phyloP scores from a whole-genome alignment of 2,797 vertebrate genomes.

The Galaxias olidus region DNA sequence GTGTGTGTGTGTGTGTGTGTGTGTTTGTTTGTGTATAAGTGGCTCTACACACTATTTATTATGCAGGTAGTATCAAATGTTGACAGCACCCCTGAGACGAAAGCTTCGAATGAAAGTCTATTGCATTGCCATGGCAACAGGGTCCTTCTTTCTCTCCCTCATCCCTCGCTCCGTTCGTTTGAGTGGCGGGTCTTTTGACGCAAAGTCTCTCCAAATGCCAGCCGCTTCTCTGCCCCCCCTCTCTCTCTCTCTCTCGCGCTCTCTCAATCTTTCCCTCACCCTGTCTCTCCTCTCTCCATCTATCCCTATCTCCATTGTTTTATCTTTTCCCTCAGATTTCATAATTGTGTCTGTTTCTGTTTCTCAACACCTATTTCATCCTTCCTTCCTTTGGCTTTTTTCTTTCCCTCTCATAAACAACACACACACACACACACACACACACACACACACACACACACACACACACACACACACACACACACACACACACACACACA shows the following conservation, averaged over 20 bases:
- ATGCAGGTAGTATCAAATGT: slow-evolving; percentile 46
- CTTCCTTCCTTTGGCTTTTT: too few species aligned
- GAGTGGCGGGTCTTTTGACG: slow-evolving; percentile 50
- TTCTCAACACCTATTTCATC: too few species aligned
- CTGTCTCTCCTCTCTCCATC: background rate
- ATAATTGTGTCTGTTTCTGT: too few species aligned
- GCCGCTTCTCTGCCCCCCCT: background rate
- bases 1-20: slow-evolving; percentile 5
- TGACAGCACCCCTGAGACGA: slow-evolving; percentile 52
- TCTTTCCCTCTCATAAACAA: background rate
- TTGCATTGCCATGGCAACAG: slow-evolving; percentile 75
- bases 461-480: background rate
- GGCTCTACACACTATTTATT: slow-evolving; percentile 18
- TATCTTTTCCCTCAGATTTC: too few species aligned
- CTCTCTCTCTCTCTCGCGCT: background rate
- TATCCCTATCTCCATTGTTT: too few species aligned
- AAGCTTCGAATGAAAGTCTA: slow-evolving; percentile 60
- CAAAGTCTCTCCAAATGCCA: slow-evolving; percentile 10
- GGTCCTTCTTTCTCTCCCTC: slow-evolving; percentile 51
- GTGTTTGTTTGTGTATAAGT: background rate
- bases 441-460: background rate
- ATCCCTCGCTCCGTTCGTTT: slow-evolving; percentile 31
- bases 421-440: slow-evolving; percentile 1
- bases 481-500: background rate
- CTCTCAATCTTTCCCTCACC: background rate